Evolutionary conservation across 2,888 invertebrate genomes (phyloP).

Genomic region (Priocnemis perturbator): DNA sequence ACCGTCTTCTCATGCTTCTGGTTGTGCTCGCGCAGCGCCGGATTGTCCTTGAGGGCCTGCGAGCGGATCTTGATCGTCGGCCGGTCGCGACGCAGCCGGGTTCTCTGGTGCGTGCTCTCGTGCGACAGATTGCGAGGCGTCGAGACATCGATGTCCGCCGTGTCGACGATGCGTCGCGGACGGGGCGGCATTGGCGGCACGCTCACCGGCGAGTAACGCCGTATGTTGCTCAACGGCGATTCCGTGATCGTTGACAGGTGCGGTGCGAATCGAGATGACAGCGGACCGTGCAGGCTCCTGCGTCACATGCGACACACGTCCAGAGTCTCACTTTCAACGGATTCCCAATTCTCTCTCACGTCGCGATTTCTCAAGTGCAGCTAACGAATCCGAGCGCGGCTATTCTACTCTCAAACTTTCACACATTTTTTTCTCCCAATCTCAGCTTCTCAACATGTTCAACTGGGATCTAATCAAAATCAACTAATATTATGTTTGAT

Average conservation of each 20-base stretch:
- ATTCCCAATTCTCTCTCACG: too few species aligned
- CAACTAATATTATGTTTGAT: too few species aligned
- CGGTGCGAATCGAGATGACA: slow-evolving; percentile 80
- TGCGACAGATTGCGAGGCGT: slow-evolving; percentile 69
- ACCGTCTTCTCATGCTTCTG: slow-evolving; percentile 80
- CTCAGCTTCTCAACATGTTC: too few species aligned
- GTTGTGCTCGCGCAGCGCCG: slow-evolving; percentile 71
- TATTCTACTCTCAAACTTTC: too few species aligned
- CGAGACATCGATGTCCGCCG: slow-evolving; percentile 91
- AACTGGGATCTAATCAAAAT: too few species aligned
- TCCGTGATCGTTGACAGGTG: slow-evolving; percentile 86
- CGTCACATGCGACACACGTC: too few species aligned
- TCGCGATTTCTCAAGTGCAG: too few species aligned
- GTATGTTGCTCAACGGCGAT: slow-evolving; percentile 71
- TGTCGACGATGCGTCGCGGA: slow-evolving; percentile 85
- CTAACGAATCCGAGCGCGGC: too few species aligned
- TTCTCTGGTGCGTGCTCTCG: slow-evolving; percentile 53
- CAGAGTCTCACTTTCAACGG: too few species aligned
- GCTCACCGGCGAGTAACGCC: slow-evolving; percentile 64
- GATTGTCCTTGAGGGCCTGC: slow-evolving; percentile 73
- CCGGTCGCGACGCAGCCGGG: slow-evolving; percentile 65
- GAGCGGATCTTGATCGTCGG: slow-evolving; percentile 73
- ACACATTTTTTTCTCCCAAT: too few species aligned
- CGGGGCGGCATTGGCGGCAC: slow-evolving; percentile 76
- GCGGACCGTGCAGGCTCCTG: slow-evolving; percentile 65